Percentiles rank a stretch among this genome's conserved stretches.
These are phyloP conservation scores for Regulus satrapa DNA, from an alignment of 2,113 vertebrate species.

Conservation along the genomic window DNA sequence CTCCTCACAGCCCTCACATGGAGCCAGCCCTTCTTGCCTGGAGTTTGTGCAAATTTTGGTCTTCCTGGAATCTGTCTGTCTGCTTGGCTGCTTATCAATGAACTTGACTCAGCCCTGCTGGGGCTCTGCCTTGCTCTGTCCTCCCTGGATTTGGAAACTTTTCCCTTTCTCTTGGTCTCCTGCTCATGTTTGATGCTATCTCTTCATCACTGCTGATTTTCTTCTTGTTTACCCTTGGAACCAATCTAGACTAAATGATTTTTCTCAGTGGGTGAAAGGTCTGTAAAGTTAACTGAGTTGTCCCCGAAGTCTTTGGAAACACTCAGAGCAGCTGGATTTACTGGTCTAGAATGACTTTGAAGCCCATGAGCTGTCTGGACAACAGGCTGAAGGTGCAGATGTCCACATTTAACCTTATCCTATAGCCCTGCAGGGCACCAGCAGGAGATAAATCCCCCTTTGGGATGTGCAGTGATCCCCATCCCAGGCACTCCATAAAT, in stretches of 20 bases:
- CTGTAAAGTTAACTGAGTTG: background rate
- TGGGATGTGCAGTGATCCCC: background rate
- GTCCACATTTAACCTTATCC: background rate
- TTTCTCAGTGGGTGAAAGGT: background rate
- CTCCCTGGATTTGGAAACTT: background rate
- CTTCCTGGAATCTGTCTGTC: slow-evolving; percentile 15
- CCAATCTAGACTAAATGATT: background rate
- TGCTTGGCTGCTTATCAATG: slow-evolving; percentile 8
- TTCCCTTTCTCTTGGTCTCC: background rate
- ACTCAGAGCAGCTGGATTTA: background rate
- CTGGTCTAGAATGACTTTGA: background rate
- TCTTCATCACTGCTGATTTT: background rate
- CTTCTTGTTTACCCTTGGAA: slow-evolving; percentile 1
- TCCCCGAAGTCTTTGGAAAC: background rate
- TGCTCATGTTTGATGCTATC: background rate
- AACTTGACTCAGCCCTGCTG: background rate
- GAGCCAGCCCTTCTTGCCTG: background rate
- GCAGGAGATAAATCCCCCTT: background rate
- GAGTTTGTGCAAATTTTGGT: slow-evolving; percentile 8
- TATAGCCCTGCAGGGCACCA: background rate
- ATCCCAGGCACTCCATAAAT: background rate
- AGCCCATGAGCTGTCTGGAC: background rate
- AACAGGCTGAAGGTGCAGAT: background rate
- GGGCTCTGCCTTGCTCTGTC: background rate
- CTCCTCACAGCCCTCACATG: background rate